A percentile compares a stretch with the other conserved stretches of the same genome.
Evolutionary conservation across 2,113 vertebrate species (phyloP).

Genomic region (Candoia aspera): DNA sequence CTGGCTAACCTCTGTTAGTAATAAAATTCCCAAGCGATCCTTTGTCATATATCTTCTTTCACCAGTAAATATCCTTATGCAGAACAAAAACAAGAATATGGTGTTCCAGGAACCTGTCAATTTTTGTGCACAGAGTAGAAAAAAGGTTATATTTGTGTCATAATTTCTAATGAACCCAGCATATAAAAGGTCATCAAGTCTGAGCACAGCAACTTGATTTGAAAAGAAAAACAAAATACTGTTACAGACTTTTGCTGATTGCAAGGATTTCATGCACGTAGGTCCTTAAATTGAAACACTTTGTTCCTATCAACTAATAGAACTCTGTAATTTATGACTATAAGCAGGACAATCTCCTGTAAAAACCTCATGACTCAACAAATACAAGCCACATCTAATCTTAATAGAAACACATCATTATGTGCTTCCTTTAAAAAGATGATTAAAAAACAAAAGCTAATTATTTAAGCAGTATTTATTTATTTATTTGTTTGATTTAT

Average conservation of each 20-base stretch:
- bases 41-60: background rate
- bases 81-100: background rate
- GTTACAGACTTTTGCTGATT: background rate
- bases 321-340: background rate
- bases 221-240: background rate
- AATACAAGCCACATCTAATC: background rate
- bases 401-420: background rate
- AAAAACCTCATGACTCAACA: background rate
- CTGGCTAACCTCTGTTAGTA: background rate
- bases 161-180: background rate
- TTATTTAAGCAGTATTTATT: background rate
- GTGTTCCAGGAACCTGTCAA: background rate
- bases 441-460: background rate
- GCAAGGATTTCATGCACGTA: background rate
- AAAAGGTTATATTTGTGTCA: background rate
- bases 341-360: background rate
- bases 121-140: background rate
- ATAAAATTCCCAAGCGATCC: background rate
- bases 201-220: background rate
- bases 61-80: background rate
- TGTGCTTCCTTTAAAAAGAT: background rate
- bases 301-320: background rate
- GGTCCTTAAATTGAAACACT: background rate
- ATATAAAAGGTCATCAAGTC: background rate
- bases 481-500: background rate